Base-by-base conservation (phyloP, 2,888 invertebrate species). In the Salticus scenicus region DNA sequence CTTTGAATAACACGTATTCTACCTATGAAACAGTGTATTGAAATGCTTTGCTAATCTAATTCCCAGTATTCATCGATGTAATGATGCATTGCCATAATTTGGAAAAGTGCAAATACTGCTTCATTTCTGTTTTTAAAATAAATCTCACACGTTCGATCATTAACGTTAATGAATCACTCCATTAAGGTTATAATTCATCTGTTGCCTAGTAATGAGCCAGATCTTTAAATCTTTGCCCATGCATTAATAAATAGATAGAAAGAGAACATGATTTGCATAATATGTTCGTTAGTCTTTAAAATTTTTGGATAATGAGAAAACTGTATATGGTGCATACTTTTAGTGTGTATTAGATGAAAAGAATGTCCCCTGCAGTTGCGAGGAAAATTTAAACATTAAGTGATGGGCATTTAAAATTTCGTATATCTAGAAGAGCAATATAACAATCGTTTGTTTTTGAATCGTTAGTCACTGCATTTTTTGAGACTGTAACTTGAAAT, bases 151-250 rank as follows among this genome's bases (percentile, higher is more conserved):
- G 12, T 57, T 24, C 57, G 12, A 57, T 57, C 8, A 57, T 57
- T 57, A 57, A 57, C 57, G 57, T 12, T 57, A 57, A 57, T 57
- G 57, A 57, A 57, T 57, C 2, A 57, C 24, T 57, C 57, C 24
- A 57, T 57, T 57, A 24, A 1, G 57, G 57, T 24, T 5, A 57
- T 57, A 57, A 57, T 24, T 57, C 24, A 57, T 24, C 24, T 24
- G 57, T 24, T 57, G 57, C 20, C 12, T 57, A 24, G 8, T 57
- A 57, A 57, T 57, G 57, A 57, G 57, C 5, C 8, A 20, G 12
- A n/a, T n/a, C 24, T 17, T 57, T 4, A 24, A 20, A 57, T 57
- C 17, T 47, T 47, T 17, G 10, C 10, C 42, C 10, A 14, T 1
- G 42, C 10, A 7, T 4, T 37, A 10, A 37, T 4, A 37, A 10